These are phyloP conservation scores for Paramormyrops hopkinsi DNA, from an alignment of 2,797 vertebrate genomes.

Conservation along the genomic window DNA sequence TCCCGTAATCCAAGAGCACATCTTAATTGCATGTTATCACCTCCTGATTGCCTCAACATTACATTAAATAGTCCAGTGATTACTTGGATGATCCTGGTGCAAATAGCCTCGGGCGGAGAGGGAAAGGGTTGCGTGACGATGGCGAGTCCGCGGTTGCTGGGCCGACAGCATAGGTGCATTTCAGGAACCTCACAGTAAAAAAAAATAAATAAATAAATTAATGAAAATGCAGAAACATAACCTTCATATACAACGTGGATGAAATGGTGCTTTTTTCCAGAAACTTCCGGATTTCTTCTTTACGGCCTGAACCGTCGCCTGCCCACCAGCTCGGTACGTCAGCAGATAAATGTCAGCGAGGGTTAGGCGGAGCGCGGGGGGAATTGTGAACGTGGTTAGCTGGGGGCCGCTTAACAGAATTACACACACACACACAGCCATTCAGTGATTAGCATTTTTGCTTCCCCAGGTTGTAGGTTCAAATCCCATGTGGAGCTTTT, in stretches of 20 bases:
- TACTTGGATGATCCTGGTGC: slow-evolving; percentile 92
- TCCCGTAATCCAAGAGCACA: slow-evolving; percentile 86
- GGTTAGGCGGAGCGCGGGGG: slow-evolving; percentile 39
- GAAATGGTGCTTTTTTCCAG: no score
- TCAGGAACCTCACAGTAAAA: slow-evolving; percentile 32
- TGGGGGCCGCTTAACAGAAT: slow-evolving; percentile 79
- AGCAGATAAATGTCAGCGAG: slow-evolving; percentile 39
- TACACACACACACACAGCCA: slow-evolving; percentile 48
- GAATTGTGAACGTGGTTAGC: slow-evolving; percentile 57
- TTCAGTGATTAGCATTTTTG: neutral
- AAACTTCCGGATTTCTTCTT: neutral
- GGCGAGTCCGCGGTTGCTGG: slow-evolving; percentile 22
- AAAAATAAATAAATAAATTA: slow-evolving; percentile 52
- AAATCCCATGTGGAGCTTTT: neutral
- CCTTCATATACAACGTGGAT: neutral
- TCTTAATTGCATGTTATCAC: slow-evolving; percentile 99
- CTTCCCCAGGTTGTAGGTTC: neutral
- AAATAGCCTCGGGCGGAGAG: slow-evolving; percentile 83
- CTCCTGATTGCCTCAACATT: slow-evolving; percentile 97
- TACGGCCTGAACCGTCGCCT: slow-evolving; percentile 16
- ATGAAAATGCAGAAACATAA: slow-evolving; percentile 48
- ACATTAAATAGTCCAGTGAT: slow-evolving; percentile 99
- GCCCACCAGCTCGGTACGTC: slow-evolving; percentile 44
- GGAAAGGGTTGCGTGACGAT: slow-evolving; percentile 51
- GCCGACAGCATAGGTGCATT: neutral